Conservation (phyloP, 2,797 vertebrate species). For the Acipenser ruthenus region DNA sequence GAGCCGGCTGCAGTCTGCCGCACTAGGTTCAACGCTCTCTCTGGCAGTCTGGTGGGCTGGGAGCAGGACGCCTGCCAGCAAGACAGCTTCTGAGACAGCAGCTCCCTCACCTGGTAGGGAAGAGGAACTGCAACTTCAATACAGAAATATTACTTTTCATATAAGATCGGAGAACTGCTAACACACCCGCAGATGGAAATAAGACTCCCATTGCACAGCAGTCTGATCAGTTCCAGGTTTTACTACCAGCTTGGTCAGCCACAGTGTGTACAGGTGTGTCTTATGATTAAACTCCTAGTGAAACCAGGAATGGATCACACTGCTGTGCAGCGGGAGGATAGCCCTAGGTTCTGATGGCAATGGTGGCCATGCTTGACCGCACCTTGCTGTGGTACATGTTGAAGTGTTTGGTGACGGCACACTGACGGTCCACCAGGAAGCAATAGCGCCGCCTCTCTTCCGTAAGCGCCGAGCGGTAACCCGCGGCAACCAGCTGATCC, state of each 20-base stretch:
- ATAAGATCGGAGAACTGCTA: too few relatives aligned
- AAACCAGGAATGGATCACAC: background rate
- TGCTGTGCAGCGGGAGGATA: background rate
- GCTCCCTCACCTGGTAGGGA: slow-evolving; percentile 62
- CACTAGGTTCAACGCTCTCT: slow-evolving; percentile 68
- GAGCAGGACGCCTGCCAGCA: slow-evolving; percentile 73
- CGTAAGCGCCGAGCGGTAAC: slow-evolving; percentile 71
- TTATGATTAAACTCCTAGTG: too few relatives aligned
- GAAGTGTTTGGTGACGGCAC: slow-evolving; percentile 74
- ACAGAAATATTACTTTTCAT: too few relatives aligned
- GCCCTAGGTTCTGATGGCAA: background rate
- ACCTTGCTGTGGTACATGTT: slow-evolving; percentile 78
- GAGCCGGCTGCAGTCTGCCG: slow-evolving; percentile 64
- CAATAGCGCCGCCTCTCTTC: slow-evolving; percentile 77
- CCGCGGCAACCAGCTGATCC: slow-evolving; percentile 68
- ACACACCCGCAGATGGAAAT: too few relatives aligned
- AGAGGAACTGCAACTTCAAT: too few relatives aligned
- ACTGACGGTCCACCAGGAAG: slow-evolving; percentile 77
- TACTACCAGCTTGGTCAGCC: too few relatives aligned
- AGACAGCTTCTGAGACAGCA: slow-evolving; percentile 68
- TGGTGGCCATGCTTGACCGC: background rate
- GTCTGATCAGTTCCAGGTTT: too few relatives aligned
- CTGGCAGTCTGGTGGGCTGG: slow-evolving; percentile 69
- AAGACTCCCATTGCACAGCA: too few relatives aligned
- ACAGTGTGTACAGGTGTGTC: too few relatives aligned